Percentiles rank a stretch among this genome's conserved stretches.
Conservation (phyloP, 2,888 invertebrate species). For the Troglohyphantes excavatus region DNA sequence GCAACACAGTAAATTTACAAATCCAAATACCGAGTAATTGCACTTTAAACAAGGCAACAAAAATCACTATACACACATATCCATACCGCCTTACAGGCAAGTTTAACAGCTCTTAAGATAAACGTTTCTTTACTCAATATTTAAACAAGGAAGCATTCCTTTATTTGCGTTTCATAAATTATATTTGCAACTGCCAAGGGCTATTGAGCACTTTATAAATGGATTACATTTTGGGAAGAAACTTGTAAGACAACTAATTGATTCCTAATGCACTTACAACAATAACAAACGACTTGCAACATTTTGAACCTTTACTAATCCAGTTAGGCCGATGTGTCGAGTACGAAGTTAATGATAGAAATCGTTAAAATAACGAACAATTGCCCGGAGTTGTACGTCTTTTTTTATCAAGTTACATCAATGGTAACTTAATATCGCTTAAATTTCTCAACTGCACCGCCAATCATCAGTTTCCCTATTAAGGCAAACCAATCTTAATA, state of each 20-base stretch:
- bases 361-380: background rate
- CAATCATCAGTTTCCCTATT: background rate
- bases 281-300: slow-evolving; percentile 19
- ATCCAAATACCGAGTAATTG: too few species aligned
- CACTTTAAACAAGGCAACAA: too few species aligned
- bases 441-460: background rate
- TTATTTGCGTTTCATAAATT: background rate
- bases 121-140: background rate
- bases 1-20: too few species aligned
- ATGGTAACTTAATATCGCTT: slow-evolving; percentile 12
- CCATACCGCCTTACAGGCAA: background rate
- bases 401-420: background rate
- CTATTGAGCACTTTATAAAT: background rate
- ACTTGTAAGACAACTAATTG: background rate
- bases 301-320: slow-evolving; percentile 20
- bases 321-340: background rate
- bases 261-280: slow-evolving; percentile 23
- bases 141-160: background rate
- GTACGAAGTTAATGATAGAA: background rate
- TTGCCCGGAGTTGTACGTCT: background rate
- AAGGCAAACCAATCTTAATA: too few species aligned
- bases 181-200: background rate
- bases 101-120: background rate
- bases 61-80: background rate
- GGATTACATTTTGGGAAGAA: slow-evolving; percentile 4